A percentile compares a stretch with the other conserved stretches of the same genome.
Conservation (phyloP, 1,140 invertebrate genomes). For the Trachymyrmex cornetzi region DNA sequence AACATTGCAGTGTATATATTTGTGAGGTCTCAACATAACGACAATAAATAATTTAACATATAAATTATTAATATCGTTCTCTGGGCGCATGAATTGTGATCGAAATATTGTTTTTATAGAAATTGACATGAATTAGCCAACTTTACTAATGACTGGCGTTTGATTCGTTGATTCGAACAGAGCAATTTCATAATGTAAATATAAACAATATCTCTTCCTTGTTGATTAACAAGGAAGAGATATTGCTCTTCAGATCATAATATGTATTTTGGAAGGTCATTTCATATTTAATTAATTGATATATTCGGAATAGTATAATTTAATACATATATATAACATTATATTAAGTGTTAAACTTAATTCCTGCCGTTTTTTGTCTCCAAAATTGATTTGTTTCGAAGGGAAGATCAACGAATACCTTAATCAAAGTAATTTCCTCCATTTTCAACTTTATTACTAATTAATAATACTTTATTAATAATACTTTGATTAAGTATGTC, state of each 20-base stretch:
- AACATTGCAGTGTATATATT: background rate
- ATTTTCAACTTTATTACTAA: no score
- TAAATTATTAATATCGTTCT: conserved; percentile 15
- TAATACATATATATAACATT: conserved; percentile 1
- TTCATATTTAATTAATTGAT: conserved; percentile 12
- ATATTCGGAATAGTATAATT: background rate
- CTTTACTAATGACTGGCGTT: conserved; percentile 7
- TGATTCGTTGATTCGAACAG: conserved; percentile 34
- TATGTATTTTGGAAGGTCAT: background rate
- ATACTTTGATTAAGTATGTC: no score
- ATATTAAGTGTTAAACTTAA: no score
- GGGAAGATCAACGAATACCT: no score
- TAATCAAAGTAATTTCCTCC: no score
- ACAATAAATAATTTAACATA: conserved; percentile 36
- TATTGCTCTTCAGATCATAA: background rate
- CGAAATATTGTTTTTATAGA: conserved; percentile 19
- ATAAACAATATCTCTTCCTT: no score
- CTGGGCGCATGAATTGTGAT: background rate
- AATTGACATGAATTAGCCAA: background rate
- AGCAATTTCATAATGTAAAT: background rate
- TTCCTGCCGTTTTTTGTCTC: no score
- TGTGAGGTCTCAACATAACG: background rate
- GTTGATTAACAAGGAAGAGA: background rate
- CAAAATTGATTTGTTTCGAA: no score
- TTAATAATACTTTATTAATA: no score